A percentile compares a stretch with the other conserved stretches of the same genome.
Evolutionary conservation across 1,140 invertebrate genomes (phyloP).

Genomic region (Onthophagus taurus): DNA sequence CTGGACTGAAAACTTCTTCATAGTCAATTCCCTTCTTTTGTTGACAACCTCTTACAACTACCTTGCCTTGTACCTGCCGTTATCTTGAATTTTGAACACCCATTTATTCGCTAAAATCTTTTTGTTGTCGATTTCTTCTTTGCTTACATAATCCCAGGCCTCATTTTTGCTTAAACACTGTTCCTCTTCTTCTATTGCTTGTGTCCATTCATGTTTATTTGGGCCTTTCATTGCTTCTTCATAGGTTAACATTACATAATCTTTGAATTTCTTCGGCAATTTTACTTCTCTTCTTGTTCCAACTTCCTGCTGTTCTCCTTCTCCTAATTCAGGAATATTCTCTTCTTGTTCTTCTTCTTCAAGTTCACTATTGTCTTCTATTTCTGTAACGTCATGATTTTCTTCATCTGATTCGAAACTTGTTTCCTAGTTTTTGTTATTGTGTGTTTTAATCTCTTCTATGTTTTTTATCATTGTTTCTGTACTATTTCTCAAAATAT

Average conservation of each 20-base stretch:
- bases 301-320: neutral
- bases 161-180: constrained; percentile 4
- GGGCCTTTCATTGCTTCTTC: too few relatives aligned
- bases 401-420: too few relatives aligned
- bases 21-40: constrained; percentile 36
- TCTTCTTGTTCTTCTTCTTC: neutral
- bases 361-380: neutral
- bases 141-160: too few relatives aligned
- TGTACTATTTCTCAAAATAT: too few relatives aligned
- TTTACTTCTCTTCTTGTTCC: neutral
- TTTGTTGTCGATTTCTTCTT: constrained; percentile 19
- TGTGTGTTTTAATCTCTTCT: too few relatives aligned
- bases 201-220: neutral
- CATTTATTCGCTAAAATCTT: too few relatives aligned
- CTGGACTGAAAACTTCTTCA: constrained; percentile 32
- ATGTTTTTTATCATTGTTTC: too few relatives aligned
- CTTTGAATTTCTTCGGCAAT: neutral
- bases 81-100: too few relatives aligned
- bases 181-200: constrained; percentile 1
- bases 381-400: too few relatives aligned
- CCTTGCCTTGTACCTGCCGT: too few relatives aligned
- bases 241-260: neutral
- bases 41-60: too few relatives aligned
- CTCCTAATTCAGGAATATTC: neutral
- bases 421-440: too few relatives aligned